These are phyloP conservation scores for Hirtodrosophila trivittata DNA, from an alignment of 2,888 invertebrate genomes.

Conservation along the genomic window DNA sequence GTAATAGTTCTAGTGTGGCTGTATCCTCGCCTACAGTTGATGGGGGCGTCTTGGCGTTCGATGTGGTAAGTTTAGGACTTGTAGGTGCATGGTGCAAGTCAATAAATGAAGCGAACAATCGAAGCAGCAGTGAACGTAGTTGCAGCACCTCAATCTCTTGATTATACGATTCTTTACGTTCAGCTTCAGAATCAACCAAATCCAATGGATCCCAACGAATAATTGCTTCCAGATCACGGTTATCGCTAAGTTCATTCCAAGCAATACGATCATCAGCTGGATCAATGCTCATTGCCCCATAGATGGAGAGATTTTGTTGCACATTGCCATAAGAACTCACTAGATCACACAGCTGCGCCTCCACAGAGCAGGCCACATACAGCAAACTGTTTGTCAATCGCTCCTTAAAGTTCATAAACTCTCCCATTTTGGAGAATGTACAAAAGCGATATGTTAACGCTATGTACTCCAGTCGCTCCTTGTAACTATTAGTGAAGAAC, in stretches of 20 bases:
- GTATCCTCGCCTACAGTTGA: constrained; percentile 55
- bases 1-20: constrained; percentile 76
- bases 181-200: constrained; percentile 69
- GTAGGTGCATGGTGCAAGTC: constrained; percentile 79
- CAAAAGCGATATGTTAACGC: constrained; percentile 97
- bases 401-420: constrained; percentile 93
- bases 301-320: constrained; percentile 84
- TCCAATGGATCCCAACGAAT: constrained; percentile 88
- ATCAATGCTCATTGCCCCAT: constrained; percentile 86
- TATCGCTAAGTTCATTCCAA: constrained; percentile 88
- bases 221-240: constrained; percentile 90
- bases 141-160: constrained; percentile 82
- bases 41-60: constrained; percentile 10
- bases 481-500: constrained; percentile 94
- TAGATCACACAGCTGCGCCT: constrained; percentile 89
- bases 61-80: constrained; percentile 32
- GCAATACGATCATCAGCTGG: constrained; percentile 86
- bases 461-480: constrained; percentile 95
- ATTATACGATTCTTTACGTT: constrained; percentile 80
- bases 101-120: constrained; percentile 81
- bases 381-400: constrained; percentile 92
- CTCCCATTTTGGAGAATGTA: constrained; percentile 95
- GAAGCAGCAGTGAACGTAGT: constrained; percentile 80
- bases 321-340: constrained; percentile 84
- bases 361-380: constrained; percentile 87